Evolutionary conservation across 2,888 invertebrate genomes (phyloP).

Genomic region (Boloria selene): DNA sequence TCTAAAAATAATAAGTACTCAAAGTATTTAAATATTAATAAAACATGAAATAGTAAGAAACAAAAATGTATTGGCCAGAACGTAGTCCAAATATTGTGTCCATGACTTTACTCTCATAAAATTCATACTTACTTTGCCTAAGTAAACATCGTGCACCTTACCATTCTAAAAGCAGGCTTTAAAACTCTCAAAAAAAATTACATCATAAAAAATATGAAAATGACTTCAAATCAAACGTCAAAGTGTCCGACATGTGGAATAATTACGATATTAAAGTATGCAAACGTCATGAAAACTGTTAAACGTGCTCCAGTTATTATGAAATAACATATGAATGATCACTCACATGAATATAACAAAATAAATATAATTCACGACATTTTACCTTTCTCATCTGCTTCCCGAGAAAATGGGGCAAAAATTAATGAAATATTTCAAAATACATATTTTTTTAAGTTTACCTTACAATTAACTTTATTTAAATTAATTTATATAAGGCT

Average conservation of each 20-base stretch:
- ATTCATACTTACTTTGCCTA: slow-evolving; percentile 9
- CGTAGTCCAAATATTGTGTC: not conserved
- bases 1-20: too few species aligned
- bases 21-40: too few species aligned
- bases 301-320: slow-evolving; percentile 61
- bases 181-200: slow-evolving; percentile 1
- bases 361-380: slow-evolving; percentile 53
- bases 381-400: slow-evolving; percentile 81
- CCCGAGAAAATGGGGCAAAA: slow-evolving; percentile 76
- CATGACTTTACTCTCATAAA: not conserved
- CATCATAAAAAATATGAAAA: slow-evolving; percentile 3
- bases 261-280: slow-evolving; percentile 23
- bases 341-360: slow-evolving; percentile 63
- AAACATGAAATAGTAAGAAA: too few species aligned
- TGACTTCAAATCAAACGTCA: slow-evolving; percentile 2
- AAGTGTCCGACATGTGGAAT: slow-evolving; percentile 13
- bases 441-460: slow-evolving; percentile 3
- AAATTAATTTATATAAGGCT: not conserved
- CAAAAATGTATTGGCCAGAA: too few species aligned
- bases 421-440: slow-evolving; percentile 45
- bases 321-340: slow-evolving; percentile 52
- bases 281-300: slow-evolving; percentile 22
- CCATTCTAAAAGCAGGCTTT: slow-evolving; percentile 15
- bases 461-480: not conserved
- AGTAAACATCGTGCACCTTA: slow-evolving; percentile 11